Evolutionary conservation across 2,888 invertebrate genomes (phyloP), one percentile per base, ranked within the genome.

Genomic region (Microchrysa polita): DNA sequence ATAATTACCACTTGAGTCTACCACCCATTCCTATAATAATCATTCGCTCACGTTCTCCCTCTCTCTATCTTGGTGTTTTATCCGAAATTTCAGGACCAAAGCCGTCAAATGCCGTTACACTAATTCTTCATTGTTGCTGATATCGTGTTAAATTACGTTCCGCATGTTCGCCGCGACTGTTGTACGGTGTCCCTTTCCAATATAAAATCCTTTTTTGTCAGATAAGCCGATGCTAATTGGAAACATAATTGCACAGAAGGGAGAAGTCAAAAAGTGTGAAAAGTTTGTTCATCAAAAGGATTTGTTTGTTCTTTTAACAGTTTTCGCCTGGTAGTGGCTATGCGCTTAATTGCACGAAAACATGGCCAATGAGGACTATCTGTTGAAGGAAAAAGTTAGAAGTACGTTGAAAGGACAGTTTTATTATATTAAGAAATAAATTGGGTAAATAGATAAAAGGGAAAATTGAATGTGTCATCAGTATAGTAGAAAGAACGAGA

Each of bases 141-240:
- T 48, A 48, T n/a, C 48, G 48, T 48, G 48, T n/a, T 48, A 48
- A 48, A 48, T 48, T 48, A 48, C 48, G 48, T 12, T n/a, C 10
- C 16, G 5, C 16, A 10, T 48, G 14, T 4, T 48, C 16, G 10
- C 10, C 16, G 48, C 48, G 2, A 4, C 48, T 12, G 14, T 48
- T 4, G 48, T 12, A 12, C 48, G 48, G 48, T 34, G 27, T 34
- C 27, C 27, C 7, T 34, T 48, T 48, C 10, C 48, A 12, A n/a
- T 48, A 48, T 48, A 48, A 48, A 48, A 7, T n/a, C n/a, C 48
- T 12, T 48, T 48, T 48, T 48, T 48, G 48, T n/a, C 48, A 12
- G 48, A 48, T 48, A 48, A 48, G 48, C 48, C 16, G 48, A 48
- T 48, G 48, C 48, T 48, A 48, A 48, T 48, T 48, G 48, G 48